A percentile compares a stretch with the other conserved stretches of the same genome.
These are phyloP conservation scores for Stomatorhinus ivindoensis DNA, from an alignment of 2,113 vertebrate genomes.

Conservation along the genomic window DNA sequence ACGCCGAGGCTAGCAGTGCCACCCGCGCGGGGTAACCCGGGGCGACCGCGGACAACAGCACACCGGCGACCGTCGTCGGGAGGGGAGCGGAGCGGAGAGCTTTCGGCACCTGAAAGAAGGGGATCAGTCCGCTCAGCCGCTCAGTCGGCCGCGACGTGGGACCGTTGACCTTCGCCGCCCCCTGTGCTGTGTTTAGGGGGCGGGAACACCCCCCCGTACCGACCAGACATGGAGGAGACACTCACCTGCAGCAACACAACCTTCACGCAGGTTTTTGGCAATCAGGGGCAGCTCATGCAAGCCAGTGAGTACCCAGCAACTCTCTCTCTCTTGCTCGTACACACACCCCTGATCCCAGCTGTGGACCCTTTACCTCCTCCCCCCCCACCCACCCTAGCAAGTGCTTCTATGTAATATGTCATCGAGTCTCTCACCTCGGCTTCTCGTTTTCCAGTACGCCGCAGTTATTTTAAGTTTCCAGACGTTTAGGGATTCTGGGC, in stretches of 20 bases:
- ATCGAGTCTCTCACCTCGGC: background rate
- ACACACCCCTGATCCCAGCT: background rate
- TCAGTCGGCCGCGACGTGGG: background rate
- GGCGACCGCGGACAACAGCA: background rate
- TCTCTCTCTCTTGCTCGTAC: background rate
- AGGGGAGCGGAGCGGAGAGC: background rate
- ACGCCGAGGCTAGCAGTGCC: conserved; percentile 30
- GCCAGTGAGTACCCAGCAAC: background rate
- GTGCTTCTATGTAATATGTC: background rate
- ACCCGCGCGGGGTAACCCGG: background rate
- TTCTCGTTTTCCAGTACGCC: background rate
- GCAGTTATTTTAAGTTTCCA: background rate
- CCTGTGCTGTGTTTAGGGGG: background rate
- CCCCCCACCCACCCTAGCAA: background rate
- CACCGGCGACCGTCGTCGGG: background rate
- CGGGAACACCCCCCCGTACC: background rate
- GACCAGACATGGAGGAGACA: conserved; percentile 19
- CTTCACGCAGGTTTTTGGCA: conserved; percentile 15
- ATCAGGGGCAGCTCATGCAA: conserved; percentile 10
- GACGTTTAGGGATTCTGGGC: background rate
- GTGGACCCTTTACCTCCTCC: background rate
- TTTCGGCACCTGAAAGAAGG: background rate
- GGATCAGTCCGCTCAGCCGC: background rate
- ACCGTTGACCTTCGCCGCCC: conserved; percentile 5
- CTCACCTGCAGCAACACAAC: conserved; percentile 23